A percentile compares a stretch with the other conserved stretches of the same genome.
Evolutionary conservation across 2,797 vertebrate genomes (phyloP).

Genomic region (Propithecus deckenii): DNA sequence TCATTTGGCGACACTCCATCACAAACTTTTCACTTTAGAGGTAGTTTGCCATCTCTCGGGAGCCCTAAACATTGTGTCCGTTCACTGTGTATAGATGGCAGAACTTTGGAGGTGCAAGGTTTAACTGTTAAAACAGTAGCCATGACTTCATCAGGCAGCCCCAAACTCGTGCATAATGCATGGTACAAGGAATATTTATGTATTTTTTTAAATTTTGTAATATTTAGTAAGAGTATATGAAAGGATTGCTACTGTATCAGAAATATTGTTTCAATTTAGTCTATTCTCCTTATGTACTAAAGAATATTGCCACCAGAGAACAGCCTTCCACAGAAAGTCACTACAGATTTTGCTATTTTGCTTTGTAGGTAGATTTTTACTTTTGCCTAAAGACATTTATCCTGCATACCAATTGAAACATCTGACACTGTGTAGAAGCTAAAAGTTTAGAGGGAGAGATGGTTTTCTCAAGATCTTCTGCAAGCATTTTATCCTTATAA

Average conservation of each 20-base stretch:
- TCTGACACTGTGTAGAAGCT: background rate
- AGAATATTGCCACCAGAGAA: slow-evolving; percentile 50
- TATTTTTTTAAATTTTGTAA: slow-evolving; percentile 71
- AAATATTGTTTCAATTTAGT: slow-evolving; percentile 60
- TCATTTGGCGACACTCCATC: background rate
- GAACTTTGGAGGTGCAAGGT: background rate
- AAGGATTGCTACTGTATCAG: background rate
- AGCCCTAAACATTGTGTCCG: background rate
- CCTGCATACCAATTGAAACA: background rate
- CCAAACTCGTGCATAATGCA: background rate
- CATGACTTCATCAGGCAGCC: background rate
- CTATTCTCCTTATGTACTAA: slow-evolving; percentile 61
- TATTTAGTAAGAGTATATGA: slow-evolving; percentile 70
- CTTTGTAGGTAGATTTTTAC: slow-evolving; percentile 16
- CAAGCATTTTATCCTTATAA: background rate
- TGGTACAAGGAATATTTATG: slow-evolving; percentile 81
- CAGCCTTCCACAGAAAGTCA: slow-evolving; percentile 69
- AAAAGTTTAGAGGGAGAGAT: background rate
- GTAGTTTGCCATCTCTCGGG: background rate
- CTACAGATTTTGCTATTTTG: background rate
- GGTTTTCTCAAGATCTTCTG: background rate
- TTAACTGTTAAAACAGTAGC: background rate
- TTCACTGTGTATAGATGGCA: background rate
- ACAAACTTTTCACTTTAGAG: background rate
- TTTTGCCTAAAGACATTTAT: slow-evolving; percentile 32